Conservation (phyloP, 2,888 invertebrate genomes). For the Smittia aterrima region DNA sequence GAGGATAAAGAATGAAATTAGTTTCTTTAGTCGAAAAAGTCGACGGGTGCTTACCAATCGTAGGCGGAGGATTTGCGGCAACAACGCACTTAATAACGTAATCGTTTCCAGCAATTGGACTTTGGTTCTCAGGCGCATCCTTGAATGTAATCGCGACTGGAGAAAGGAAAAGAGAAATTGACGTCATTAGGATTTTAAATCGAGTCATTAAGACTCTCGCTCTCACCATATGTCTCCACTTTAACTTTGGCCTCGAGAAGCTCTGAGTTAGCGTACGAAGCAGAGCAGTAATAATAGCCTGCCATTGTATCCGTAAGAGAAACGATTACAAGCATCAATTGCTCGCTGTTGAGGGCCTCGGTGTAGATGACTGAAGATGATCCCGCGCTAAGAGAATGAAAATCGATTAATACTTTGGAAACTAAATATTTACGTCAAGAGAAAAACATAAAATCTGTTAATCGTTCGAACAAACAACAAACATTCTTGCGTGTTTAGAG, state of each 20-base stretch:
- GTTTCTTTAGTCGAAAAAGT: constrained; percentile 11
- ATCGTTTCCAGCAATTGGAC: constrained; percentile 71
- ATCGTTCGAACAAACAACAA: neutral
- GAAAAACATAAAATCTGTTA: constrained; percentile 1
- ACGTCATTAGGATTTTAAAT: constrained; percentile 17
- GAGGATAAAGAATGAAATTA: too few species aligned
- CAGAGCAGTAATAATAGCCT: constrained; percentile 78
- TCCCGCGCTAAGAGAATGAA: constrained; percentile 52
- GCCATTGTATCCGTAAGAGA: constrained; percentile 72
- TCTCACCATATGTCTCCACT: constrained; percentile 70
- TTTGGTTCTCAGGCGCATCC: constrained; percentile 81
- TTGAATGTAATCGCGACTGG: constrained; percentile 83
- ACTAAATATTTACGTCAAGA: constrained; percentile 5
- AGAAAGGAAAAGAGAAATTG: constrained; percentile 45
- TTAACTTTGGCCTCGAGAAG: constrained; percentile 64
- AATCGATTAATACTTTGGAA: neutral
- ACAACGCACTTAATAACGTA: constrained; percentile 81
- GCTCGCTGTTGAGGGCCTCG: constrained; percentile 63
- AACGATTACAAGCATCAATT: constrained; percentile 70
- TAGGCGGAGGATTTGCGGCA: constrained; percentile 77
- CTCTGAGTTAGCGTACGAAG: constrained; percentile 72
- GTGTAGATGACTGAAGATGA: constrained; percentile 65
- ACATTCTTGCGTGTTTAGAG: neutral
- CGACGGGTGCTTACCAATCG: constrained; percentile 61
- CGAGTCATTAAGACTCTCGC: neutral